These are phyloP conservation scores for Stenurella melanura DNA, from an alignment of 2,888 invertebrate genomes.

Conservation along the genomic window DNA sequence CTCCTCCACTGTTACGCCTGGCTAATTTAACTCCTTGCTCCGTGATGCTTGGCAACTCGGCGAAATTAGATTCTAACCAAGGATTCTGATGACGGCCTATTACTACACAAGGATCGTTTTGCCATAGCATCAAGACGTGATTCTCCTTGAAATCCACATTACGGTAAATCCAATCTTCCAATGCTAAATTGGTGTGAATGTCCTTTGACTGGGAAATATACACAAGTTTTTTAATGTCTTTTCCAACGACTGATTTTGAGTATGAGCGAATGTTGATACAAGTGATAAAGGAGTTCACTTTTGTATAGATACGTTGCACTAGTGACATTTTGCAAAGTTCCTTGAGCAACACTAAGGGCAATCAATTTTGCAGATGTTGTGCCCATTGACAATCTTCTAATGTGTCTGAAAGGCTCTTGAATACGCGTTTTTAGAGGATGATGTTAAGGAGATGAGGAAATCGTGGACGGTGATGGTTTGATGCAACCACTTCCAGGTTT, in stretches of 20 bases:
- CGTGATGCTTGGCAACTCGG: conserved; percentile 74
- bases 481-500: conserved; percentile 96
- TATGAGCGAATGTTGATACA: conserved; percentile 55
- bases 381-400: conserved; percentile 56
- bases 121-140: conserved; percentile 93
- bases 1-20: conserved; percentile 95
- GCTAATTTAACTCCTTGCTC: conserved; percentile 85
- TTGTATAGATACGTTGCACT: conserved; percentile 62
- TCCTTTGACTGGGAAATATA: conserved; percentile 94
- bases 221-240: conserved; percentile 85
- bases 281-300: conserved; percentile 57
- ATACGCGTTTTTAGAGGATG: conserved; percentile 81
- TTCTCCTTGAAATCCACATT: conserved; percentile 89
- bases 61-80: conserved; percentile 92
- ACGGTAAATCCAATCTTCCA: conserved; percentile 97
- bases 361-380: conserved; percentile 60
- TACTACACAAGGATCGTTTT: conserved; percentile 95
- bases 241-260: conserved; percentile 50
- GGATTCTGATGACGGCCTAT: conserved; percentile 98
- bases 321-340: conserved; percentile 65
- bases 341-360: conserved; percentile 41
- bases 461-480: conserved; percentile 92
- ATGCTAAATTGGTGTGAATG: conserved; percentile 93
- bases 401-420: conserved; percentile 54
- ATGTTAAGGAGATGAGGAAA: conserved; percentile 87